Conservation (phyloP, 2,888 invertebrate species). For the Heliconius ethilla region DNA sequence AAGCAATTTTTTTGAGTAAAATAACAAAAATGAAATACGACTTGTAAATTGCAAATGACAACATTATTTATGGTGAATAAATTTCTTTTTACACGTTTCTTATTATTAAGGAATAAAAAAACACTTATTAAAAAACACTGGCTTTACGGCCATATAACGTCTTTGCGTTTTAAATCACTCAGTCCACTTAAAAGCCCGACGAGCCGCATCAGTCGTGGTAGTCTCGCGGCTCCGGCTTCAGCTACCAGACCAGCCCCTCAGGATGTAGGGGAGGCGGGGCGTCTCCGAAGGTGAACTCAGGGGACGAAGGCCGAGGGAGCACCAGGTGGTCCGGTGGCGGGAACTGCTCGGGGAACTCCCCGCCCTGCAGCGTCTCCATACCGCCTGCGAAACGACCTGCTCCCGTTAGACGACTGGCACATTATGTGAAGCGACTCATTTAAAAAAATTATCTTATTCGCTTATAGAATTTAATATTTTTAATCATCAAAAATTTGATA, state of each 20-base stretch:
- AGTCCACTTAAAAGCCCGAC: slow-evolving; percentile 74
- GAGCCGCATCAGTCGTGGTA: slow-evolving; percentile 83
- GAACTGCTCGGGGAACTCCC: slow-evolving; percentile 80
- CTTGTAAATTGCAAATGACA: neutral
- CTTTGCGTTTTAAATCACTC: slow-evolving; percentile 50
- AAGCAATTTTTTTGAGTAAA: slow-evolving; percentile 2
- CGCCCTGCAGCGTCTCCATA: slow-evolving; percentile 81
- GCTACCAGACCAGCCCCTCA: slow-evolving; percentile 81
- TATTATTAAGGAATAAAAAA: neutral
- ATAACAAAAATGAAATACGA: slow-evolving; percentile 1
- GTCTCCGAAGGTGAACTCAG: slow-evolving; percentile 85
- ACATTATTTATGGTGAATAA: slow-evolving; percentile 16
- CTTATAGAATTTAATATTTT: neutral
- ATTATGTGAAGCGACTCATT: slow-evolving; percentile 8
- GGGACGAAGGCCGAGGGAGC: slow-evolving; percentile 88
- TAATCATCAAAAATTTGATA: neutral
- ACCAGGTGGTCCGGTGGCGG: slow-evolving; percentile 85
- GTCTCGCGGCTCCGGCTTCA: slow-evolving; percentile 83
- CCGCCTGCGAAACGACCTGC: slow-evolving; percentile 90
- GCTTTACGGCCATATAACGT: slow-evolving; percentile 40
- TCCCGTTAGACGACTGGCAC: slow-evolving; percentile 75
- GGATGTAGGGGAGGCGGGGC: slow-evolving; percentile 77
- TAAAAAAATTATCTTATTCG: neutral
- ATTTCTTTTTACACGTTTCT: neutral
- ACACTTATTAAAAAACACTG: slow-evolving; percentile 22